phyloP scores from a whole-genome alignment of 2,113 vertebrate species.

The Dipodomys ordii region DNA sequence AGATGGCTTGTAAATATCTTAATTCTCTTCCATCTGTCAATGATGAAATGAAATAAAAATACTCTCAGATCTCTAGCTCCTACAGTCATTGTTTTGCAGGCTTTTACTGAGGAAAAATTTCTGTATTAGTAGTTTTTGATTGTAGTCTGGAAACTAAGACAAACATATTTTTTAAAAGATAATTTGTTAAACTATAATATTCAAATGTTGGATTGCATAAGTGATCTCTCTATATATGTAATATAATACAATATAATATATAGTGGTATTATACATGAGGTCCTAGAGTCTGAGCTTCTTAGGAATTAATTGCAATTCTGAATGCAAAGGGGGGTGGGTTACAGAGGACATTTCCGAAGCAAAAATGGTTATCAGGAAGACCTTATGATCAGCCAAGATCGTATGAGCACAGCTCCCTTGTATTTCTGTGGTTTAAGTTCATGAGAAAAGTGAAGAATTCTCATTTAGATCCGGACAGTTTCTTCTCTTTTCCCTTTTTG shows the following conservation, averaged over 20 bases:
- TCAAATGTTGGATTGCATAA: no score
- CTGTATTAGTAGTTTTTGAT: neutral
- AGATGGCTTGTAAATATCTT: slow-evolving; percentile 58
- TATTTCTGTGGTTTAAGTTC: neutral
- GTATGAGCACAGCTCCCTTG: neutral
- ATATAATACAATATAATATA: no score
- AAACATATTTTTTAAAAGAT: neutral
- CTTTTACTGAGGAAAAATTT: neutral
- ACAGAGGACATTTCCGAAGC: no score
- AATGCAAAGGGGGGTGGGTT: neutral
- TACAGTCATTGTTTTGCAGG: neutral
- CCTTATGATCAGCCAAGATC: no score
- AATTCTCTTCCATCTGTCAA: slow-evolving; percentile 60
- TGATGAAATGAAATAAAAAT: neutral
- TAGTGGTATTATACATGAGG: neutral
- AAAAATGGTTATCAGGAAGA: neutral
- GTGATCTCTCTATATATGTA: no score
- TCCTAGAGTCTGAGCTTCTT: neutral
- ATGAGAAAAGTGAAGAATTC: neutral
- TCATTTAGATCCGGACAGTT: neutral
- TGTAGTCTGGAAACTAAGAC: slow-evolving; percentile 1
- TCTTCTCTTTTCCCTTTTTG: neutral
- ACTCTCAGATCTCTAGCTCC: neutral
- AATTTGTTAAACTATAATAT: neutral
- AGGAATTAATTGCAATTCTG: no score